These are phyloP conservation scores for Sicus ferrugineus DNA, from an alignment of 2,888 invertebrate species.

Conservation along the genomic window DNA sequence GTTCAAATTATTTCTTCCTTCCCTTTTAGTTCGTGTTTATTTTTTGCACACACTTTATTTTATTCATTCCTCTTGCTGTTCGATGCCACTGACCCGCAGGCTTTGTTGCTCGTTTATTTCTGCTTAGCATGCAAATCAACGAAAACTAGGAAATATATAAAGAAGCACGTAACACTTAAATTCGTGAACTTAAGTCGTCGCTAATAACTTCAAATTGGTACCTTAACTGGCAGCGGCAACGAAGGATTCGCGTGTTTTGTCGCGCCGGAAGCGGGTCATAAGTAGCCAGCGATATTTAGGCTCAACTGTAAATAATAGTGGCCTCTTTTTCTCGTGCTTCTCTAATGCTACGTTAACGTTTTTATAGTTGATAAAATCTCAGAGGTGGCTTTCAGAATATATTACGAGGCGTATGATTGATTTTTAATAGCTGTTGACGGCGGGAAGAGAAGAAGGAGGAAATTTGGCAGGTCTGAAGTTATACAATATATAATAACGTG, in stretches of 20 bases:
- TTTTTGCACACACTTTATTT: not conserved
- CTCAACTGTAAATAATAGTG: not conserved
- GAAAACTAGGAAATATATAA: conserved; percentile 22
- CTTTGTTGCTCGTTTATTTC: conserved; percentile 9
- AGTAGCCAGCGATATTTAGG: not conserved
- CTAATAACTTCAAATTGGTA: conserved; percentile 10
- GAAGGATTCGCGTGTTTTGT: conserved; percentile 27
- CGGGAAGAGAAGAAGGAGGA: not conserved
- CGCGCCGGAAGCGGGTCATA: not conserved
- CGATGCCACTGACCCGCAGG: too few relatives aligned
- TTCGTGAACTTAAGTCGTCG: not conserved
- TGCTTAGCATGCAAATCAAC: conserved; percentile 28
- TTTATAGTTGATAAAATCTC: not conserved
- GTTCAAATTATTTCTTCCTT: not conserved
- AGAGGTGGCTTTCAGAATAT: not conserved
- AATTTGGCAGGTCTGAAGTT: too few relatives aligned
- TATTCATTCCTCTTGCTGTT: not conserved
- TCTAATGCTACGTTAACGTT: not conserved
- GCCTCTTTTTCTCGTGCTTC: not conserved
- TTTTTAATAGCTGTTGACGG: conserved; percentile 1
- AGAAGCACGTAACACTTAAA: not conserved
- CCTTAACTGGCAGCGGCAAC: not conserved
- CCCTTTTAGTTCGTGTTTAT: not conserved
- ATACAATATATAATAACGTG: too few relatives aligned
- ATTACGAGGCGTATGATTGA: conserved; percentile 7